Percentiles rank a stretch among this genome's conserved stretches.
Evolutionary conservation across 1,140 invertebrate species (phyloP).

Genomic region (Hycleus phaleratus): DNA sequence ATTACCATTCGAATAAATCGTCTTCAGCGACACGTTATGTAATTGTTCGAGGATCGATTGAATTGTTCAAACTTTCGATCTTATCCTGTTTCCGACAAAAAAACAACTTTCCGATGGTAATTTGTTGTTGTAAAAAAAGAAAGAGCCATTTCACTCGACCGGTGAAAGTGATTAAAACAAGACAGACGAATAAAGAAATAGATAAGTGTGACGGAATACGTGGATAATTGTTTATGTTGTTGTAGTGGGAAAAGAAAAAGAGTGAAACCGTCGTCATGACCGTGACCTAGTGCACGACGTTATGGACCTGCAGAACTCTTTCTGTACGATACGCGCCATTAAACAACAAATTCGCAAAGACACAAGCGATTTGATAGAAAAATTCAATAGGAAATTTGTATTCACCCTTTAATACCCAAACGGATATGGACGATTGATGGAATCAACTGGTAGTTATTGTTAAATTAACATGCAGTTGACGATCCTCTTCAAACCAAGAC

Average conservation of each 20-base stretch:
- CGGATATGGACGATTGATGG: no score
- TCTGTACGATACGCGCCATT: slow-evolving; percentile 1
- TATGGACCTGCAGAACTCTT: slow-evolving; percentile 10
- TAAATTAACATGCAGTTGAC: no score
- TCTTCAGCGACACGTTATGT: neutral
- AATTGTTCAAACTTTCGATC: neutral
- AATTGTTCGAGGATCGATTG: neutral
- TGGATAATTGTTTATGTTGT: no score
- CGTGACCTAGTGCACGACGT: slow-evolving; percentile 13
- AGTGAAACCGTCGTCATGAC: slow-evolving; percentile 11
- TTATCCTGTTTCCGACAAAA: slow-evolving; percentile 2
- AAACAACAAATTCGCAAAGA: neutral
- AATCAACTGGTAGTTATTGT: no score
- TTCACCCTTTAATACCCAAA: no score
- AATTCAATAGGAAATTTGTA: no score
- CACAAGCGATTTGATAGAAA: no score
- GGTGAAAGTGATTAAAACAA: slow-evolving; percentile 12
- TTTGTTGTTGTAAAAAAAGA: no score
- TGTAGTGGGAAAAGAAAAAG: neutral
- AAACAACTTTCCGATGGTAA: no score
- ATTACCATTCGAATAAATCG: neutral
- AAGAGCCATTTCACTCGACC: no score
- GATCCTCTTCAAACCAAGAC: no score
- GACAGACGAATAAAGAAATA: neutral
- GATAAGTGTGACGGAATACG: no score